Base-by-base conservation (phyloP, 2,888 invertebrate species). In the Cryptus viduatorius region DNA sequence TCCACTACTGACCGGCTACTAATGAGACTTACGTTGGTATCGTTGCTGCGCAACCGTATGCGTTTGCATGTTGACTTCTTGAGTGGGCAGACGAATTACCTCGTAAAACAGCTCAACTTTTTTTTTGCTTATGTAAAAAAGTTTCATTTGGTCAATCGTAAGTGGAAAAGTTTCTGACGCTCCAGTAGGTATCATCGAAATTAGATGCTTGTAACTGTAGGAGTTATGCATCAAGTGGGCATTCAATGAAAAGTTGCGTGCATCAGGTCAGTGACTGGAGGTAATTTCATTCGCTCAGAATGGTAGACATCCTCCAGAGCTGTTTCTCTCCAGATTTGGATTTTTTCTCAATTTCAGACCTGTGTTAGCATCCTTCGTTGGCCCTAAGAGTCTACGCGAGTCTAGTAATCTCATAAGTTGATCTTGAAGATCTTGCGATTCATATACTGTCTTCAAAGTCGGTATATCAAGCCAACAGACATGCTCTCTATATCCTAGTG, bases 1-100 rank as follows among this genome's bases (percentile, higher is more conserved):
- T 56, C 56, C 44, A 5, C 56, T 59, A 59, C 67, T 59, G 56
- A 24, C 16, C 5, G 14, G 56, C 56, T 53, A 16, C 79, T 29
- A 53, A 50, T 8, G 46, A 31, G 61, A 59, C 14, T 59, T 19
- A 31, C 14, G 0, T 29, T 59, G 4, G 4, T 12, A 2, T 4
- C 19, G 19, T 24, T 24, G 4, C 19, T 59, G 24, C 7, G 29
- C 12, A 24, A 37, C 24, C 19, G 29, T 29, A 29, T 14, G 29
- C 10, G 29, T 4, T 12, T 59, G 12, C 12, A 24, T 4, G 12
- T 1, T 24, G 1, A 59, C 56, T 56, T 12, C 19, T 59, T 14
- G 12, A 59, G 29, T 59, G 29, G 59, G 4, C 59, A 59, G 24
- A 59, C 59, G 29, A 4, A 1, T 37, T 37, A 7, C 1, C 5